Evolutionary conservation across 1,140 invertebrate genomes (phyloP).

Genomic region (Calycopis cecrops): DNA sequence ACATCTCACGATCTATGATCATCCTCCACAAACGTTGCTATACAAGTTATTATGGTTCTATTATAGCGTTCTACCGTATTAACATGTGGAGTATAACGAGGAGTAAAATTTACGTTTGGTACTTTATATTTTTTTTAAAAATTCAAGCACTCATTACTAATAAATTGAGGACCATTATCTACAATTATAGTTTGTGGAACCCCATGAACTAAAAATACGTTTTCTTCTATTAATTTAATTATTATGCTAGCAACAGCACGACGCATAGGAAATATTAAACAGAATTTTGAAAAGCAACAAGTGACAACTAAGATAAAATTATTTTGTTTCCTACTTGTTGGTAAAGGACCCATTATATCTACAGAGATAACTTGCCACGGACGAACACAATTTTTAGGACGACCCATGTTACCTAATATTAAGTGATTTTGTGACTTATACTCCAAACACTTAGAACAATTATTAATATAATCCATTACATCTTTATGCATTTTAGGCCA

Average conservation of each 20-base stretch:
- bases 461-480: too few relatives aligned
- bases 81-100: constrained; percentile 19
- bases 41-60: not conserved
- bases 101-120: too few relatives aligned
- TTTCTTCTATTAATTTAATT: not conserved
- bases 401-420: too few relatives aligned
- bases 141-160: not conserved
- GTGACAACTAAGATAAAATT: not conserved
- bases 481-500: too few relatives aligned
- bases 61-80: constrained; percentile 24
- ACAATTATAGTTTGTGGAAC: not conserved
- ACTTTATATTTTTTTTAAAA: not conserved
- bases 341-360: too few relatives aligned
- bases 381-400: too few relatives aligned
- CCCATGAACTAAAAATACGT: constrained; percentile 4
- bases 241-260: not conserved
- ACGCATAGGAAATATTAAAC: not conserved
- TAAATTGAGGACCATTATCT: constrained; percentile 1
- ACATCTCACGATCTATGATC: constrained; percentile 51
- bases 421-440: too few relatives aligned
- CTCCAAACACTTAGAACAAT: too few relatives aligned
- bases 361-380: too few relatives aligned
- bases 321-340: not conserved
- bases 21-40: constrained; percentile 22
- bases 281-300: not conserved